Evolutionary conservation across 2,113 vertebrate genomes (phyloP), one percentile per base, ranked within the genome.

Genomic region (Lasiurus borealis): DNA sequence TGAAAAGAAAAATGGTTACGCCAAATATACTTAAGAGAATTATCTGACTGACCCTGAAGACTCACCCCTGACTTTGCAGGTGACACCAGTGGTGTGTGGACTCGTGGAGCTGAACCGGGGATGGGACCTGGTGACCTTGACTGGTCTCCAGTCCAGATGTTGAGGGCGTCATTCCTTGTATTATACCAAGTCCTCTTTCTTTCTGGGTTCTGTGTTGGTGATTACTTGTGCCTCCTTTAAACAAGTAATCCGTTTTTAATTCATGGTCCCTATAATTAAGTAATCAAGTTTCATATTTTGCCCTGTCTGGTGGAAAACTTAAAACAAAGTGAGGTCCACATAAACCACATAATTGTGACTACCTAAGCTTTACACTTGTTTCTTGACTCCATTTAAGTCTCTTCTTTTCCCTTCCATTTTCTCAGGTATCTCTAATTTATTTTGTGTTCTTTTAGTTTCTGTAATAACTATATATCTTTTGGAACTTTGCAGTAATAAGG

Each of bases 381-480:
- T 81, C 85, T 81, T 93, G 36, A 77, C 40, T 87, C 64, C 29
- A 64, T 64, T 31, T 80, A 84, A 89, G 15, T 80, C 10, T 50
- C 50, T 59, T 64, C 62, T 87, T 86, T 69, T 6, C 40, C 50
- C 31, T 57, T 50, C 66, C 13, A n/a, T 62, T 88, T 94, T 54
- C 23, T 50, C 44, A 76, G 2, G 19, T 76, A 75, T 31, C 76
- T 88, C 62, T 23, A 27, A 83, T 46, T 82, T 66, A 90, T 44
- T 78, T 89, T 93, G 29, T 90, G 69, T 68, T 90, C 18, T 72
- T 87, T 71, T 62, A 48, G 23, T 62, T 71, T 72, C 81, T 84
- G 4, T 81, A 86, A 83, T 80, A 96, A 82, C 13, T 62, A 31
- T 36, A 40, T 5, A 10, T 71, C 46, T 10, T 23, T 71, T 78